Conservation (phyloP, 2,113 vertebrate species). For the Uria aalge region DNA sequence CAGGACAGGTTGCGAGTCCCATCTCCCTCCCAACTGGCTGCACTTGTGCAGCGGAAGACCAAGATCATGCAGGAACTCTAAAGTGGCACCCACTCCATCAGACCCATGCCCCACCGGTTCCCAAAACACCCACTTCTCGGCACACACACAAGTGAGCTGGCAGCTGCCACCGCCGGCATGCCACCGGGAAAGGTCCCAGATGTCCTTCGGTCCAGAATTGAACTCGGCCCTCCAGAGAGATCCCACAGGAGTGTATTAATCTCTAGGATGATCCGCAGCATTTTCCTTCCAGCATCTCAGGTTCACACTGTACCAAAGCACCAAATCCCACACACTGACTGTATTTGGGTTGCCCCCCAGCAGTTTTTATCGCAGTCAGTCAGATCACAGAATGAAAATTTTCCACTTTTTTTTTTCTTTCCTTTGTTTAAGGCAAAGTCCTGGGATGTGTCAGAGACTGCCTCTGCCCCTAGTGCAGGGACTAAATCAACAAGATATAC, state of each 20-base stretch:
- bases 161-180: fast-evolving
- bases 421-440: background rate
- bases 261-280: background rate
- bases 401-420: no score
- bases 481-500: background rate
- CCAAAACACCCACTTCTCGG: background rate
- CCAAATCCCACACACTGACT: background rate
- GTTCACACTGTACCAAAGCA: background rate
- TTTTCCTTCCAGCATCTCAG: background rate
- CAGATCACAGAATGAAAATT: background rate
- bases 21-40: background rate
- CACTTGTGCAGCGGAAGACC: background rate
- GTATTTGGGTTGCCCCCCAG: background rate
- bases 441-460: background rate
- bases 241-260: background rate
- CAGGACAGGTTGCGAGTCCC: constrained; percentile 3
- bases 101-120: fast-evolving
- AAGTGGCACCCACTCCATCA: background rate
- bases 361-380: background rate
- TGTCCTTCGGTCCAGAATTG: background rate
- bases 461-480: background rate
- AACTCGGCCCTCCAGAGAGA: background rate
- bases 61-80: background rate
- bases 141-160: background rate
- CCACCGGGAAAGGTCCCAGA: background rate